Conservation (phyloP, 2,888 invertebrate genomes). For the Leistus spinibarbis region DNA sequence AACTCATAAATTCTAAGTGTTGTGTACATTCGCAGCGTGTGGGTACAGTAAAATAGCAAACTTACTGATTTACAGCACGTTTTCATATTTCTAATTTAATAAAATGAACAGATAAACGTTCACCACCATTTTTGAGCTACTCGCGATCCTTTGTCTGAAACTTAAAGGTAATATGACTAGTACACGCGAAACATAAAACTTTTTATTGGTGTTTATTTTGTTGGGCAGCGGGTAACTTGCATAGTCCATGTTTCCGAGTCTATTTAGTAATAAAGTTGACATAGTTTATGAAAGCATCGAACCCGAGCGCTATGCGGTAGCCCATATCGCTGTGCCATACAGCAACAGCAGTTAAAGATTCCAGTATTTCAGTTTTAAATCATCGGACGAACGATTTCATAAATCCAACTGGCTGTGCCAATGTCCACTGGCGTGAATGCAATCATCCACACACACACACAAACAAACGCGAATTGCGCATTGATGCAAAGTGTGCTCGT, state of each 20-base stretch:
- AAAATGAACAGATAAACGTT: conserved; percentile 35
- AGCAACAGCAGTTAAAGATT: not conserved
- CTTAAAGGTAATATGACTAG: not conserved
- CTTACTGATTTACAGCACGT: conserved; percentile 21
- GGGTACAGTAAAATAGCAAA: conserved; percentile 16
- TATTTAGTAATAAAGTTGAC: conserved; percentile 28
- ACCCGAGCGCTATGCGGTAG: not conserved
- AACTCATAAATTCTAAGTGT: not conserved
- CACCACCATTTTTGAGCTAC: conserved; percentile 23
- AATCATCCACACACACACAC: not conserved
- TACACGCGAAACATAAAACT: conserved; percentile 17
- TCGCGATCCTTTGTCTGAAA: not conserved
- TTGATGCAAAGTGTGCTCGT: conserved; percentile 19
- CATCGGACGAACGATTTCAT: not conserved
- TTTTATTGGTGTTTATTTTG: conserved; percentile 31
- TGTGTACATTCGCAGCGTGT: conserved; percentile 2
- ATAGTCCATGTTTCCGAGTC: conserved; percentile 25
- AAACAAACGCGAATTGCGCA: not conserved
- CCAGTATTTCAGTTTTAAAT: not conserved
- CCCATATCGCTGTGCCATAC: not conserved
- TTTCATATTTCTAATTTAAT: conserved; percentile 33
- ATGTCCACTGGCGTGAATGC: not conserved
- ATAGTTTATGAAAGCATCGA: conserved; percentile 28
- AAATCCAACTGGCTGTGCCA: not conserved
- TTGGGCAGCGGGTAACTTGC: conserved; percentile 23